A percentile compares a stretch with the other conserved stretches of the same genome.
Conservation (phyloP, 2,797 vertebrate species). For the Pelodytes ibericus region DNA sequence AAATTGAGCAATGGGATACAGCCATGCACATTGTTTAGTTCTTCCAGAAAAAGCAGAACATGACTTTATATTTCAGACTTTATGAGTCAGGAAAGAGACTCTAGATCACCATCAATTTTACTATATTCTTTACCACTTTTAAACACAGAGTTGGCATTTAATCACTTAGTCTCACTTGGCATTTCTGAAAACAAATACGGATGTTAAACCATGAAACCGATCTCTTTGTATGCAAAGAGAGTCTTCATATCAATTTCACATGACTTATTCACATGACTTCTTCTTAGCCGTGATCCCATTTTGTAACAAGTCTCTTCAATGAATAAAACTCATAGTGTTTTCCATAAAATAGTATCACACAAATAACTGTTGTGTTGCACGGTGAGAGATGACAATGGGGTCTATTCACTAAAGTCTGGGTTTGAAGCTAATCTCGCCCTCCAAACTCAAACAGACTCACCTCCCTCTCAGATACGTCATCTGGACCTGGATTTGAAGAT, state of each 20-base stretch:
- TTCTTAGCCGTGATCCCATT: constrained; percentile 17
- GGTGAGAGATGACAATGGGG: too few species aligned
- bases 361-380: too few species aligned
- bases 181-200: constrained; percentile 37
- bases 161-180: constrained; percentile 13
- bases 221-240: constrained; percentile 10
- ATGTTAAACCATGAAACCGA: constrained; percentile 45
- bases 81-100: constrained; percentile 61
- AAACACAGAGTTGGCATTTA: constrained; percentile 54
- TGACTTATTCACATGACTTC: not conserved
- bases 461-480: too few species aligned
- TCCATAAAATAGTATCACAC: too few species aligned
- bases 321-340: too few species aligned
- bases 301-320: too few species aligned
- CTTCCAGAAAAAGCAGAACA: constrained; percentile 61
- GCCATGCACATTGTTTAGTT: constrained; percentile 62
- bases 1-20: constrained; percentile 62
- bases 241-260: constrained; percentile 26
- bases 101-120: constrained; percentile 55
- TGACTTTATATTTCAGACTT: constrained; percentile 62
- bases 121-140: constrained; percentile 55
- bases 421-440: too few species aligned
- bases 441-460: too few species aligned
- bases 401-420: too few species aligned
- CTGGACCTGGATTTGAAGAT: too few species aligned